Base-by-base conservation (phyloP, 2,113 vertebrate genomes). In the Daboia siamensis region DNA sequence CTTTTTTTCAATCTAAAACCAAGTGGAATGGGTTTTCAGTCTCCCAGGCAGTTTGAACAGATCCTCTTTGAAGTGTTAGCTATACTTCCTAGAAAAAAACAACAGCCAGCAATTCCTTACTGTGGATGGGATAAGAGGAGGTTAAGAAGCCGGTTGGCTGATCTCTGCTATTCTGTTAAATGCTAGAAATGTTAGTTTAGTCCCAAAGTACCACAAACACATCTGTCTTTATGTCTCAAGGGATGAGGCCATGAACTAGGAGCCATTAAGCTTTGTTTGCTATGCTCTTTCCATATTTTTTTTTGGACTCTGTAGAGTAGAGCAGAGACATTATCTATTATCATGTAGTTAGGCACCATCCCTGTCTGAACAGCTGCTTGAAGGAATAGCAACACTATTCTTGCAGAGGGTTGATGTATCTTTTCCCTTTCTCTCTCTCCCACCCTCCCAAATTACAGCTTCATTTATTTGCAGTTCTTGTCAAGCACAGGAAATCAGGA, bases 321-420 rank as follows among this genome's bases (percentile, higher is more conserved):
- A 52, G 89, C 26, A 51, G 90, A 93, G 86, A 92, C 85, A 55
- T 93, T 90, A 74, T 61, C 84, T n/a, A 15, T 90, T 64, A 84
- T 56, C 48, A 15, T 74, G 84, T 90, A 17, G 51, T 48, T 84
- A 86, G 89, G 23, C 57, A 8, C 48, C 39, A 7, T 80, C 12
- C 61, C 88, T 88, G n/a, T 80, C 44, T 84, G 54, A 88, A 90
- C 64, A 91, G 86, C 86, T 80, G 86, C 59, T 52, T 55, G 52
- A 21, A 44, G 39, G 86, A 55, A 44, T 56, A 20, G 89, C 84
- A 90, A 26, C 46, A 80, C 85, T 20, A 24, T 11, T 44, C 48
- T 80, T 17, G 21, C 26, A 26, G 52, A 51, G 21, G 5, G 29
- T 26, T 11, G 56, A 23, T 21, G 4, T 1, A 9, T 74, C n/a